A percentile compares a stretch with the other conserved stretches of the same genome.
Evolutionary conservation across 2,797 vertebrate species (phyloP).

Genomic region (Buphagus erythrorhynchus): DNA sequence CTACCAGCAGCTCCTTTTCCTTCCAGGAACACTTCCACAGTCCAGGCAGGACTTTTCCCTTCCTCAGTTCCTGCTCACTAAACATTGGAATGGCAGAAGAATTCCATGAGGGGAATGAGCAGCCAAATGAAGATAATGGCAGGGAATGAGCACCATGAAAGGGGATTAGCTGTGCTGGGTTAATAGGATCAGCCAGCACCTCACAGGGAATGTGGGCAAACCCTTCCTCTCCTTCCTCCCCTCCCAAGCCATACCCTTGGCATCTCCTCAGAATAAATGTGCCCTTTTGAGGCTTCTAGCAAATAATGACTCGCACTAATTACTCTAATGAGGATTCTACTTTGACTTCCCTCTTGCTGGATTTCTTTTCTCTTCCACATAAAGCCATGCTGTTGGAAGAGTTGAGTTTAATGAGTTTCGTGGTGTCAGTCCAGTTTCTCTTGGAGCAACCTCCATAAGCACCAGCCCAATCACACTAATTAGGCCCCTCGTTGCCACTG

Average conservation of each 20-base stretch:
- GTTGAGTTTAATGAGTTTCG: constrained; percentile 24
- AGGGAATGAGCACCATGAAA: constrained; percentile 1
- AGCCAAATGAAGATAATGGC: constrained; percentile 31
- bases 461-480: constrained; percentile 52
- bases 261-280: constrained; percentile 3
- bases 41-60: background rate
- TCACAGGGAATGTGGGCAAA: background rate
- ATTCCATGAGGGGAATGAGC: background rate
- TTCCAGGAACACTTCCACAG: background rate
- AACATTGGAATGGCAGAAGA: background rate
- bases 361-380: background rate
- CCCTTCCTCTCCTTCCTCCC: background rate
- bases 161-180: constrained; percentile 26
- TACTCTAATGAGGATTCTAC: constrained; percentile 50
- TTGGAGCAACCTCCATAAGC: constrained; percentile 16
- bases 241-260: background rate
- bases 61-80: background rate
- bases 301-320: constrained; percentile 62
- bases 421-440: constrained; percentile 11
- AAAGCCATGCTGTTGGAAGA: background rate
- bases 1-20: background rate
- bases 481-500: constrained; percentile 38
- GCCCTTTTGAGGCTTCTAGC: background rate
- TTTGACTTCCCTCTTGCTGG: background rate
- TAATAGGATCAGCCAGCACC: constrained; percentile 2